Conservation (phyloP, 2,888 invertebrate species). For the Monoplex corrugatus region DNA sequence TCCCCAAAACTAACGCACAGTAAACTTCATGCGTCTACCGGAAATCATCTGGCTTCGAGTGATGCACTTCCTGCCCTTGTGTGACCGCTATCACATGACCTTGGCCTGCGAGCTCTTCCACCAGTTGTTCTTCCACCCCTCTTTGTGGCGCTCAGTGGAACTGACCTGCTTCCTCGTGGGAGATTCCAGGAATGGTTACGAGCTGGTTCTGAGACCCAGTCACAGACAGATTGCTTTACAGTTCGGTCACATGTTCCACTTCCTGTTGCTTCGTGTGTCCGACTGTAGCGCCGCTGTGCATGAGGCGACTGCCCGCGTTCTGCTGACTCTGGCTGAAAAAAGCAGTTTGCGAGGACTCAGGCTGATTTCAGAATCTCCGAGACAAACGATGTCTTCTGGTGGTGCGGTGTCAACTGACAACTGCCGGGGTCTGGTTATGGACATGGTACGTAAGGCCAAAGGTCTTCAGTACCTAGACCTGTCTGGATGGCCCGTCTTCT, state of each 20-base stretch:
- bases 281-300: background rate
- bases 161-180: background rate
- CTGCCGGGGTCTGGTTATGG: background rate
- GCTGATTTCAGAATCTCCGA: background rate
- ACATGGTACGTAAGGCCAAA: background rate
- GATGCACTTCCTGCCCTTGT: background rate
- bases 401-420: background rate
- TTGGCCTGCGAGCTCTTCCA: background rate
- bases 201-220: background rate
- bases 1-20: background rate
- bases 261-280: background rate
- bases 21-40: background rate
- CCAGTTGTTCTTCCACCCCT: background rate
- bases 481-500: background rate
- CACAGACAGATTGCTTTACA: background rate
- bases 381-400: too few species aligned
- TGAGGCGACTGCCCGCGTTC: background rate
- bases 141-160: background rate
- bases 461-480: background rate
- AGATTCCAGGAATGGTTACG: background rate
- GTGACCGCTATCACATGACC: background rate
- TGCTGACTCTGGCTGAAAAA: background rate
- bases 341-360: background rate
- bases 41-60: background rate
- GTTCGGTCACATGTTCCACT: slow-evolving; percentile 6